Evolutionary conservation across 2,113 vertebrate species (phyloP).

Genomic region (Speoplatyrhinus poulsoni): DNA sequence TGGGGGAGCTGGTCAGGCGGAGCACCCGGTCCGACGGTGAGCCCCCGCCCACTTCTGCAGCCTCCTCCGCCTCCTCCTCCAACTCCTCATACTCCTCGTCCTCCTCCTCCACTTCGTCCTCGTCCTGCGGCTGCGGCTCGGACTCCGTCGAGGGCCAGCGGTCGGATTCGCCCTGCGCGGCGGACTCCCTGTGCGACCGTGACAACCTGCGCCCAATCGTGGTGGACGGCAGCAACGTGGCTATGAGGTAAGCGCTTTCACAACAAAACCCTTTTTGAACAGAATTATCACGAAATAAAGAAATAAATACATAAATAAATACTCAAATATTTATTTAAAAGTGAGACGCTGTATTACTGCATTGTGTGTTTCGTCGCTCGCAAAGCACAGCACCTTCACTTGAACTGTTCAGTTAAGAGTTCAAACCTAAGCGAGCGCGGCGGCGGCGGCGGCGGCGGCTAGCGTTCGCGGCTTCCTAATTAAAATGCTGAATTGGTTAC

Average conservation of each 20-base stretch:
- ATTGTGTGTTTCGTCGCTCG: too few species aligned
- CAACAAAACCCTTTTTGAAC: not conserved
- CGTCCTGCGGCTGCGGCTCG: conserved; percentile 76
- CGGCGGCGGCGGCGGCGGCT: too few species aligned
- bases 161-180: conserved; percentile 85
- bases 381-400: too few species aligned
- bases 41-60: conserved; percentile 68
- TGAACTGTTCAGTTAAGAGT: too few species aligned
- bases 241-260: conserved; percentile 87
- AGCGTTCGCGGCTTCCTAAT: too few species aligned
- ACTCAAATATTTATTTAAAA: too few species aligned
- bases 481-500: not conserved
- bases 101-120: conserved; percentile 68
- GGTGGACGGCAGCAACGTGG: conserved; percentile 96
- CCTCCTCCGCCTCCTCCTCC: conserved; percentile 69
- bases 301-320: too few species aligned
- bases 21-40: conserved; percentile 90
- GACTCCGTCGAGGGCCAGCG: conserved; percentile 82
- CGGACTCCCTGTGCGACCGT: conserved; percentile 81
- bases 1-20: conserved; percentile 97
- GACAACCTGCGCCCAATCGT: conserved; percentile 94
- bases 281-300: too few species aligned
- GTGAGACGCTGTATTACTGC: too few species aligned
- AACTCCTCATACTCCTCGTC: conserved; percentile 57
- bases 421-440: too few species aligned